A percentile compares a stretch with the other conserved stretches of the same genome.
Conservation (phyloP, 2,888 invertebrate species). For the Drosophila sordidula region DNA sequence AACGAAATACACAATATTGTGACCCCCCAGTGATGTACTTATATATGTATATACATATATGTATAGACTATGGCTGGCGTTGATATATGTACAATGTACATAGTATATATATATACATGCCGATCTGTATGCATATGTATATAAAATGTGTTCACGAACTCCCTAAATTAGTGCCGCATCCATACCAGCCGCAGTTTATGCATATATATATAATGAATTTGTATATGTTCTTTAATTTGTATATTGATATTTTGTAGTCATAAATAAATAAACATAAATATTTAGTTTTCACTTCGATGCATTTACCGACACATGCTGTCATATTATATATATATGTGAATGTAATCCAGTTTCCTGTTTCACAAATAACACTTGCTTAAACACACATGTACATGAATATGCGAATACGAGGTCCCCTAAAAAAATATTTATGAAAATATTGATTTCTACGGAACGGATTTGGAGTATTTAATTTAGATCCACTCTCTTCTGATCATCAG, state of each 20-base stretch:
- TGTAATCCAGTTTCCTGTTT: background rate
- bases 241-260: slow-evolving; percentile 78
- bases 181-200: slow-evolving; percentile 66
- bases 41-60: slow-evolving; percentile 51
- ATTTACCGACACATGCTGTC: background rate
- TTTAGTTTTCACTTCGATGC: slow-evolving; percentile 43
- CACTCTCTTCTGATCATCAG: too few species aligned
- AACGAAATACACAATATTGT: slow-evolving; percentile 51
- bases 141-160: slow-evolving; percentile 64
- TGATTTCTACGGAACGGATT: too few species aligned
- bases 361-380: background rate
- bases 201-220: slow-evolving; percentile 65
- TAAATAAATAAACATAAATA: slow-evolving; percentile 68
- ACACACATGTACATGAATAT: too few species aligned
- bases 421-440: background rate
- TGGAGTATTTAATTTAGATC: too few species aligned
- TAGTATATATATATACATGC: slow-evolving; percentile 32
- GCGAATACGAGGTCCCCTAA: background rate
- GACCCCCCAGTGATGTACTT: slow-evolving; percentile 68
- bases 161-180: slow-evolving; percentile 57
- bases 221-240: slow-evolving; percentile 79
- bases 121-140: slow-evolving; percentile 31
- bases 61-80: slow-evolving; percentile 56
- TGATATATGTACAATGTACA: slow-evolving; percentile 38
- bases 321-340: background rate